phyloP scores from a whole-genome alignment of 1,140 invertebrate genomes.

The Plutomurus gul region DNA sequence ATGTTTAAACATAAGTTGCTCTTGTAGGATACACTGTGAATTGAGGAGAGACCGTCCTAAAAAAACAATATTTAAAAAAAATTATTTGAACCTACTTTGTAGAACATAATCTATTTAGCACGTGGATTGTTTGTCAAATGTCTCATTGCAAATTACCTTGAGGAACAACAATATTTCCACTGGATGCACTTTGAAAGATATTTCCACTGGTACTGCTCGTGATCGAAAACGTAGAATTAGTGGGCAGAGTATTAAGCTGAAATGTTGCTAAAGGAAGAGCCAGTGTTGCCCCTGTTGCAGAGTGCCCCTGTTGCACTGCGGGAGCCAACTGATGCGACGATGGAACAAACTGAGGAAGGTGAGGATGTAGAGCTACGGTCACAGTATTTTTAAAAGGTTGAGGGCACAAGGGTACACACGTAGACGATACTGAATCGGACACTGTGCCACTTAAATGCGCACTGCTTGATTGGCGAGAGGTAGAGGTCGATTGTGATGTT shows the following conservation, averaged over 20 bases:
- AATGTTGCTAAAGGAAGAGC: slow-evolving; percentile 29
- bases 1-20: slow-evolving; percentile 79
- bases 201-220: background rate
- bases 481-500: background rate
- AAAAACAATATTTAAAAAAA: background rate
- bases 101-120: too few species aligned
- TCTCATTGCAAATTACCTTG: background rate
- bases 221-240: slow-evolving; percentile 3
- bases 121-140: too few species aligned
- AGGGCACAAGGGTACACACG: slow-evolving; percentile 21
- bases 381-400: slow-evolving; percentile 33
- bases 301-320: background rate
- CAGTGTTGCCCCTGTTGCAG: background rate
- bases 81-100: too few species aligned
- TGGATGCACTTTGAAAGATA: too few species aligned
- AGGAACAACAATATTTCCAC: background rate
- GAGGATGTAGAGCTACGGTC: slow-evolving; percentile 37
- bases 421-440: background rate
- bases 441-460: background rate
- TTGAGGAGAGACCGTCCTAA: background rate
- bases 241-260: background rate
- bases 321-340: background rate
- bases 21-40: slow-evolving; percentile 61
- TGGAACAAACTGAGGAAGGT: slow-evolving; percentile 32
- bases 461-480: background rate